Percentiles rank a stretch among this genome's conserved stretches.
Conservation (phyloP, 2,888 invertebrate species). For the Agonopterix arenella region DNA sequence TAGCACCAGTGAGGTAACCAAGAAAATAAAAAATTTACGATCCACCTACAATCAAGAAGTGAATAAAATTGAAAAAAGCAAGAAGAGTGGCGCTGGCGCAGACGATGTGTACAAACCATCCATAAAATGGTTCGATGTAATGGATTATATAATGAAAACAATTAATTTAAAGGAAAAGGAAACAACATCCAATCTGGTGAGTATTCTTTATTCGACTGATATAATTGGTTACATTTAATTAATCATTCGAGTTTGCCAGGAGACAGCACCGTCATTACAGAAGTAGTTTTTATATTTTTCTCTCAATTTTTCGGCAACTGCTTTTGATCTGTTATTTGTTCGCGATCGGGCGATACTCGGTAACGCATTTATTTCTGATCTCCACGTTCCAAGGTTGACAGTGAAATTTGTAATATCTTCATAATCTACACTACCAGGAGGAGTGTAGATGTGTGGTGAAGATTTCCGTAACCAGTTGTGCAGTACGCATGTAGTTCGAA, state of each 20-base stretch:
- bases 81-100: slow-evolving; percentile 12
- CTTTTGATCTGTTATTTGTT: slow-evolving; percentile 7
- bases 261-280: slow-evolving; percentile 14
- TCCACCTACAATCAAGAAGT: slow-evolving; percentile 15
- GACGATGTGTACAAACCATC: slow-evolving; percentile 14
- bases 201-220: slow-evolving; percentile 11
- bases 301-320: slow-evolving; percentile 7
- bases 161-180: slow-evolving; percentile 13
- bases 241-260: slow-evolving; percentile 15
- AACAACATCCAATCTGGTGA: slow-evolving; percentile 15
- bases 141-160: slow-evolving; percentile 8
- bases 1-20: neutral
- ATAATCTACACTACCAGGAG: slow-evolving; percentile 12
- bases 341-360: slow-evolving; percentile 2
- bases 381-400: slow-evolving; percentile 13
- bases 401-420: slow-evolving; percentile 5
- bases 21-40: slow-evolving; percentile 12
- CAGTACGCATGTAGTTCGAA: slow-evolving; percentile 13
- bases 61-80: slow-evolving; percentile 13
- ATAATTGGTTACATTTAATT: slow-evolving; percentile 7
- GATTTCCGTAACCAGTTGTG: slow-evolving; percentile 19
- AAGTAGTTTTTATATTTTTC: slow-evolving; percentile 15
- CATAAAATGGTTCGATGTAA: slow-evolving; percentile 12
- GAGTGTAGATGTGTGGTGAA: slow-evolving; percentile 3
- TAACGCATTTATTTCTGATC: slow-evolving; percentile 6